Evolutionary conservation across 2,888 invertebrate genomes (phyloP).

Genomic region (Dascillus cervinus): DNA sequence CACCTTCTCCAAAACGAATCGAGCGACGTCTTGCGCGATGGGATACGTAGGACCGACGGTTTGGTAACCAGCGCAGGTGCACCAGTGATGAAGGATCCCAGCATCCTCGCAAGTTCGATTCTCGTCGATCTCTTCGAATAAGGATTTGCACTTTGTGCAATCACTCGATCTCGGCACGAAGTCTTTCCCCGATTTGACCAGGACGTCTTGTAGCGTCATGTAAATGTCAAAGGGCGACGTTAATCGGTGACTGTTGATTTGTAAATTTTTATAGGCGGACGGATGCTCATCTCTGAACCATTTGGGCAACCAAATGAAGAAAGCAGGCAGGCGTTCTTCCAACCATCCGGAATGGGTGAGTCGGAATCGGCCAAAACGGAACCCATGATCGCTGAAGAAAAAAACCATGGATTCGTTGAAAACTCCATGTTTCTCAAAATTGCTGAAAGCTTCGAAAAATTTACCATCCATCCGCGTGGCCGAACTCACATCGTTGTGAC

Average conservation of each 20-base stretch:
- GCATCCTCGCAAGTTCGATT: constrained; percentile 63
- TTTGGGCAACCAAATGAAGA: constrained; percentile 63
- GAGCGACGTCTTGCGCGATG: constrained; percentile 48
- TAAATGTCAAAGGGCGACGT: constrained; percentile 72
- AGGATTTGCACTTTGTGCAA: constrained; percentile 58
- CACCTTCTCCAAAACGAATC: constrained; percentile 39
- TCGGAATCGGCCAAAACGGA: constrained; percentile 67
- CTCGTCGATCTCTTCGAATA: constrained; percentile 50
- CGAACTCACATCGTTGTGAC: constrained; percentile 62
- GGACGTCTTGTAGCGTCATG: constrained; percentile 61
- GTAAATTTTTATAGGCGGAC: constrained; percentile 49
- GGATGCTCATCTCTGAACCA: constrained; percentile 52
- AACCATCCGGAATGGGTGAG: constrained; percentile 65
- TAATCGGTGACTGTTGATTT: constrained; percentile 56
- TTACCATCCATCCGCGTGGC: constrained; percentile 60
- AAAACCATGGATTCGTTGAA: constrained; percentile 61
- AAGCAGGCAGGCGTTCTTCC: constrained; percentile 70
- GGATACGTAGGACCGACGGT: constrained; percentile 42
- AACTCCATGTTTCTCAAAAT: constrained; percentile 49
- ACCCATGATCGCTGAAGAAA: constrained; percentile 73
- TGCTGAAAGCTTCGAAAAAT: constrained; percentile 52
- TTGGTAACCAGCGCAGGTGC: constrained; percentile 59
- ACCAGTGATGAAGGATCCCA: constrained; percentile 64
- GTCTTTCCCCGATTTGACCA: constrained; percentile 45
- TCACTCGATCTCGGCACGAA: constrained; percentile 33